Conservation (phyloP, 2,797 vertebrate genomes). For the Cheracebus regulus region DNA sequence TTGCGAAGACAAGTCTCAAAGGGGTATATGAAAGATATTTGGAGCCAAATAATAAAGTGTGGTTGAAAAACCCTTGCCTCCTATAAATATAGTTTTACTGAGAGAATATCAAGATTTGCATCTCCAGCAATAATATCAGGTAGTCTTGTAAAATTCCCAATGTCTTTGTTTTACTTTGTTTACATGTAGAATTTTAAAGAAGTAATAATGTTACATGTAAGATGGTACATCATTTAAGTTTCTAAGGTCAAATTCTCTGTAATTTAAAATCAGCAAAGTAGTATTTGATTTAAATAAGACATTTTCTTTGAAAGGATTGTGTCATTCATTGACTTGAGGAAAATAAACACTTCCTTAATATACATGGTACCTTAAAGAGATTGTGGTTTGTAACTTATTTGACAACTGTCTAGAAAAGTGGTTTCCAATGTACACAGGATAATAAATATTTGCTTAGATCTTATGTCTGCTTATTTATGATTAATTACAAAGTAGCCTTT, state of each 20-base stretch:
- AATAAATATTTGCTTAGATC: conserved; percentile 40
- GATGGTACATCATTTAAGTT: not conserved
- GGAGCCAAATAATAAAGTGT: conserved; percentile 42
- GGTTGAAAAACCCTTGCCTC: conserved; percentile 52
- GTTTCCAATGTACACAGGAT: not conserved
- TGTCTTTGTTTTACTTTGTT: not conserved
- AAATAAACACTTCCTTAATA: not conserved
- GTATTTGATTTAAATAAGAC: not conserved
- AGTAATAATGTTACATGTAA: not conserved
- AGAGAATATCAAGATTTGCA: conserved; percentile 32
- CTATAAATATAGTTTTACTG: conserved; percentile 45
- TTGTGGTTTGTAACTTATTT: not conserved
- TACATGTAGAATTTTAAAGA: not conserved
- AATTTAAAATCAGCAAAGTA: not conserved
- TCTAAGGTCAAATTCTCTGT: not conserved
- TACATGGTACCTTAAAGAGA: not conserved
- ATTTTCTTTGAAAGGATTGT: conserved; percentile 33
- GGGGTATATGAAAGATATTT: conserved; percentile 28
- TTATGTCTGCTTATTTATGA: conserved; percentile 1
- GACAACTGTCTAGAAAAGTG: not conserved
- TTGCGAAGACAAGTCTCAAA: conserved; percentile 37
- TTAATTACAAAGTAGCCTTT: not conserved
- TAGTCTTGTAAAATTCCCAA: not conserved
- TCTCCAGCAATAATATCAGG: not conserved
- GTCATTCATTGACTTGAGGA: not conserved